Percentiles rank a stretch among this genome's conserved stretches.
Conservation (phyloP, 1,140 invertebrate genomes). For the Apis laboriosa region DNA sequence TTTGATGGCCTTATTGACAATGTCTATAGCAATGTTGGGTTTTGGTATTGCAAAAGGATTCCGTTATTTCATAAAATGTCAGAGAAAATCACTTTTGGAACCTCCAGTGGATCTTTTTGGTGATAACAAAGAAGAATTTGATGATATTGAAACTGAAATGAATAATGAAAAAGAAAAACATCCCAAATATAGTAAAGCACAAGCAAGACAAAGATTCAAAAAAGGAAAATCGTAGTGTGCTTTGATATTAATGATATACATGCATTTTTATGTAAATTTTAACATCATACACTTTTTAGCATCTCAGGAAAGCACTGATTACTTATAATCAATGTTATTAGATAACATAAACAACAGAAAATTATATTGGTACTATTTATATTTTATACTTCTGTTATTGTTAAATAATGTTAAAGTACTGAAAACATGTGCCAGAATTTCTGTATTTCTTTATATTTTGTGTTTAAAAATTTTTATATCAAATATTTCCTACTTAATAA, state of each 20-base stretch:
- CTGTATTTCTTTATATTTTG: constrained; percentile 27
- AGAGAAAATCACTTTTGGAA: constrained; percentile 81
- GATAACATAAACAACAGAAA: constrained; percentile 2
- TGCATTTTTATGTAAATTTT: constrained; percentile 22
- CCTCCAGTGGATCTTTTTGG: constrained; percentile 80
- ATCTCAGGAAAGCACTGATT: constrained; percentile 17
- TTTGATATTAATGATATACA: constrained; percentile 26
- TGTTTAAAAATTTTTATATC: constrained; percentile 18
- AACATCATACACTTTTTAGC: constrained; percentile 18
- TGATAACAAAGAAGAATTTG: constrained; percentile 66
- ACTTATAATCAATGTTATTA: constrained; percentile 3
- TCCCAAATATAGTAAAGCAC: constrained; percentile 85
- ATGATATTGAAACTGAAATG: constrained; percentile 68
- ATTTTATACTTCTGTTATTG: constrained; percentile 23
- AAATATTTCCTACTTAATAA: constrained; percentile 10
- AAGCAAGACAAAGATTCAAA: constrained; percentile 86
- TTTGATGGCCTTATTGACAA: constrained; percentile 83
- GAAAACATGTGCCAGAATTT: constrained; percentile 18
- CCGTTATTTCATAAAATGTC: constrained; percentile 82
- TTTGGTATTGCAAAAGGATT: constrained; percentile 82
- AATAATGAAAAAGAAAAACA: constrained; percentile 72
- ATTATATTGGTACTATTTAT: constrained; percentile 26
- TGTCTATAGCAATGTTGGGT: constrained; percentile 83
- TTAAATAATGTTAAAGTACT: constrained; percentile 27
- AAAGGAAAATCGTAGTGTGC: constrained; percentile 83